Base-by-base conservation (phyloP, 2,113 vertebrate species). In the Ceratotherium simum region DNA sequence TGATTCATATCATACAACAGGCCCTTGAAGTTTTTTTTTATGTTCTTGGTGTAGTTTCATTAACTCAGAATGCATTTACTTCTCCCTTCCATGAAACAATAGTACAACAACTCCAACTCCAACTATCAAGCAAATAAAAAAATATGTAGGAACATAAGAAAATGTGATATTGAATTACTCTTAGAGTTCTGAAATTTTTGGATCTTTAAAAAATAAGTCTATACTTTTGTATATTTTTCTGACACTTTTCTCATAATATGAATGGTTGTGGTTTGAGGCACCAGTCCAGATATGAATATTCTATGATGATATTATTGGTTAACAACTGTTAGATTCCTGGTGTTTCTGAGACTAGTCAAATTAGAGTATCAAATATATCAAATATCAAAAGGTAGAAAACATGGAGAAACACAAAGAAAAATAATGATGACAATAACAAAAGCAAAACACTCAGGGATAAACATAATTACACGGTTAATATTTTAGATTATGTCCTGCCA, bases 141-240 rank as follows among this genome's bases (percentile, higher is more conserved):
- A 76, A 16, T 9, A 14, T 79, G 10, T 80, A 65, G 31, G 36
- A 56, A 23, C 21, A 31, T 31, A 83, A 79, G 92, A 87, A 93
- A 70, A 94, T 27, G 54, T 82, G 46, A 89, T 70, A 12, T 13
- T 94, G 39, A 76, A 36, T 95, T 81, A n/a, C 72, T 94, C 13
- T 76, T 51, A 20, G 16, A 88, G 21, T 54, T 95, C 72, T 95
- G 39, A 73, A 78, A 67, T 76, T 48, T 67, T 82, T 75, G 20
- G 9, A 48, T 48, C 69, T 72, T 18, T 20, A 31, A 36, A 51
- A 51, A 51, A 10, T 51, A 93, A 69, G 42, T 42, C 33, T 91
- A 8, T 65, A 4, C 42, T 92, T 92, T 46, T 56, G 1, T 67
- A 27, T 36, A 17, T 80, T 85, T 97, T 10, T 17, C 29, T 56